Evolutionary conservation across 2,113 vertebrate species (phyloP), one percentile per base, ranked within the genome.

Genomic region (Alaudala cheleensis): DNA sequence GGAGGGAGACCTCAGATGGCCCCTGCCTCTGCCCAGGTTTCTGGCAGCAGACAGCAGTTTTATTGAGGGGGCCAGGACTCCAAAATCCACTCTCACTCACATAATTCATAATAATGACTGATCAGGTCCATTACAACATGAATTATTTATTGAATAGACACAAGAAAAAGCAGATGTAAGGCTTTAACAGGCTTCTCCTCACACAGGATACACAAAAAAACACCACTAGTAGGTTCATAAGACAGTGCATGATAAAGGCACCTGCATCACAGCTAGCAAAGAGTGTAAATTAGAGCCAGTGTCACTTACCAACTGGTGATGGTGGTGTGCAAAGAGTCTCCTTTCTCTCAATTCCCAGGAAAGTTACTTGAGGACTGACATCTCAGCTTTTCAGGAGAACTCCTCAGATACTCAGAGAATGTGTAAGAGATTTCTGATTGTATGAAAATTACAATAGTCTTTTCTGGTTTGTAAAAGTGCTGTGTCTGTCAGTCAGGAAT

Each of bases 71-170:
- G 22, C 22, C n/a, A 81, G 28, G 22, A 47, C 22, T 22, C 22
- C 78, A 81, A 56, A 81, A 66, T 23, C 12, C 28, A 21, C 40
- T 39, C 62, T 39, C 0, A 0, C 22, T 66, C 14, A 12, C 14
- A 50, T n/a, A 50, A 14, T 60, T 50, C 1, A 1, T 17, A 50
- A 20, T 15, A 42, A 51, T 50, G 24, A 67, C n/a, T 0, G 0
- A 57, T 49, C 22, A 39, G 18, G 17, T 57, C 18, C 26, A 33
- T 26, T 33, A 57, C 14, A 47, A 49, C 17, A 33, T 4, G 3
- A 39, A 42, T 70, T 50, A 42, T 34, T 82, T 34, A 29, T 42
- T 34, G 31, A 60, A 34, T 24, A 50, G 37, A 50, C 44, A 70
- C 45, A 23, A 60, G 20, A 54, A 15, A 50, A 81, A 70, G 13